Base-by-base conservation (phyloP, 2,797 vertebrate genomes). In the Chloroceryle amazona region DNA sequence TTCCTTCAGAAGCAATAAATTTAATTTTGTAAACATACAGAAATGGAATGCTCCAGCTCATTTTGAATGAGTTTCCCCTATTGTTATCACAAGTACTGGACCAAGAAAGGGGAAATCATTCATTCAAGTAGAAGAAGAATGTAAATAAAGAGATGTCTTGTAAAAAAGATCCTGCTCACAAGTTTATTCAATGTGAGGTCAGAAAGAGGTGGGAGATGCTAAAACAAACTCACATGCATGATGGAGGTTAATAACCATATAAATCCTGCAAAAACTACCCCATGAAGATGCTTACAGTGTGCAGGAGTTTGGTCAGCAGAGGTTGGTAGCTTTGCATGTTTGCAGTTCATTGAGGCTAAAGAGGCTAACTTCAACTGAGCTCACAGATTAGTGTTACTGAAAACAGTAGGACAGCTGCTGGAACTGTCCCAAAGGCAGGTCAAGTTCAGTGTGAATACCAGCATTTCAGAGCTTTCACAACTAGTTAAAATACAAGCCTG, bases 401-500 rank as follows among this genome's bases (percentile, higher is more conserved):
- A 84, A 51, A 54, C 46, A 33, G 25, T 26, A 54, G 47, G 26
- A 86, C 31, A 39, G 15, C 44, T 95, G 66, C 20, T 92, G 73
- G 33, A 96, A 71, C 81, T 90, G 94, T 97, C 88, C 68, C 86
- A 92, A 93, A 97, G 65, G 68, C 81, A 88, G 86, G 90, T 94
- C 90, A 97, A 97, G 95, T 97, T 98, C 93, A 97, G 63, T 6
- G 1, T 39, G 71, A 97, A 79, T 94, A 96, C 66, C 97, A 94
- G 81, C 92, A 83, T 95, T 94, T 94, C 41, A 9, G 70, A 96
- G 93, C 42, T 94, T 97, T 96, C 95, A 81, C 66, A 92, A 93
- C 89, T 95, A 95, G 93, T 97, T 97, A 96, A 96, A 98, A 97
- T 96, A 97, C 90, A 96, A 94, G 79, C 54, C 89, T 78, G 88